Evolutionary conservation across 2,888 invertebrate genomes (phyloP).

Genomic region (Drosophila paracracens): DNA sequence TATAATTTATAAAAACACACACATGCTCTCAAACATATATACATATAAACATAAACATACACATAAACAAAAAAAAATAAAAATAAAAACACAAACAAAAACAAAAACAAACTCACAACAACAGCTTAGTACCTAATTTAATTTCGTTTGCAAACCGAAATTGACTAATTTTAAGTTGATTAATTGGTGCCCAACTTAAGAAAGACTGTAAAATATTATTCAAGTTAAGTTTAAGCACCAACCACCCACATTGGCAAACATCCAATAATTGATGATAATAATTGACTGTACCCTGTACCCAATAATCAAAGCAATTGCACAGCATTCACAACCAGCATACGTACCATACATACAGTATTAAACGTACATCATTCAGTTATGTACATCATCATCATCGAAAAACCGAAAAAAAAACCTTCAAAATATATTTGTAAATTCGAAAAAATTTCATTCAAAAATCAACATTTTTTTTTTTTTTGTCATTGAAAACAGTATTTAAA

Average conservation of each 20-base stretch:
- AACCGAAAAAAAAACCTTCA: background rate
- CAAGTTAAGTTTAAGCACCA: slow-evolving; percentile 45
- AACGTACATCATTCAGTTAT: background rate
- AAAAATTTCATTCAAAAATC: too few species aligned
- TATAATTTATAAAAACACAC: slow-evolving; percentile 21
- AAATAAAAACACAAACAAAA: slow-evolving; percentile 21
- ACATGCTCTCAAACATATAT: slow-evolving; percentile 23
- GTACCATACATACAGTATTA: background rate
- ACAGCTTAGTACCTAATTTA: slow-evolving; percentile 47
- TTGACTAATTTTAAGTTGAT: slow-evolving; percentile 69
- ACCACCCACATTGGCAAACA: slow-evolving; percentile 29
- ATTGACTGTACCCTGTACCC: slow-evolving; percentile 17
- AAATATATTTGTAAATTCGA: background rate
- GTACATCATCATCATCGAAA: background rate
- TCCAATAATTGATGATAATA: slow-evolving; percentile 17
- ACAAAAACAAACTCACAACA: background rate
- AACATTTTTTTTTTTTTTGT: background rate
- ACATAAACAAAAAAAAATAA: slow-evolving; percentile 25
- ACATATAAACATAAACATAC: slow-evolving; percentile 28
- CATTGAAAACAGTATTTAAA: background rate
- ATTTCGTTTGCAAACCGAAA: slow-evolving; percentile 48
- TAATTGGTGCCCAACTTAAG: slow-evolving; percentile 48
- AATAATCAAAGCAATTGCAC: slow-evolving; percentile 20
- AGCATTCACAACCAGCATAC: slow-evolving; percentile 10
- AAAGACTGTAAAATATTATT: slow-evolving; percentile 31